phyloP scores from a whole-genome alignment of 2,113 vertebrate species.

The Calcarius ornatus region DNA sequence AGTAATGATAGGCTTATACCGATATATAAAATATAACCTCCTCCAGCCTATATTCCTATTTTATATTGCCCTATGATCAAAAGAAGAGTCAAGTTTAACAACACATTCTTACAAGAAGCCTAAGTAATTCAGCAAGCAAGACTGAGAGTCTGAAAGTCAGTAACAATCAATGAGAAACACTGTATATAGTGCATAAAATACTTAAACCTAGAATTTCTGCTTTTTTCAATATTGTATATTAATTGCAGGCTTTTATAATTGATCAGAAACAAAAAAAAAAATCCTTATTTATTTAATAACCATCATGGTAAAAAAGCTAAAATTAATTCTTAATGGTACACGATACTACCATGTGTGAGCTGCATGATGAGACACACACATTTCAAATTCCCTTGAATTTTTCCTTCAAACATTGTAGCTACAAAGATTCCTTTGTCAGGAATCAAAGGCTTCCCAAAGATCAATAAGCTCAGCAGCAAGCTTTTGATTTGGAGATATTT shows the following conservation, averaged over 20 bases:
- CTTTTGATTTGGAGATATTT: slow-evolving; percentile 40
- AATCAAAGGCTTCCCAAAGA: slow-evolving; percentile 37
- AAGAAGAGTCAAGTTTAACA: background rate
- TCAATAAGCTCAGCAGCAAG: background rate
- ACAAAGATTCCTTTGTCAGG: background rate
- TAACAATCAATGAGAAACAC: background rate
- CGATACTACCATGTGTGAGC: background rate
- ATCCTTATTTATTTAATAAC: background rate
- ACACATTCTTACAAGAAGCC: background rate
- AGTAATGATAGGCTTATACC: accelerated
- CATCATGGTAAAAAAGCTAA: background rate
- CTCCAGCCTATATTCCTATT: background rate
- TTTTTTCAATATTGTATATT: background rate
- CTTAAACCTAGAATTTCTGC: background rate
- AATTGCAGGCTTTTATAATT: background rate
- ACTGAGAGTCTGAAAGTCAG: background rate
- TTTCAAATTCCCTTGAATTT: background rate
- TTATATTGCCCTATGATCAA: background rate
- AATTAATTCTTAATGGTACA: background rate
- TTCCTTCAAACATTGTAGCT: background rate
- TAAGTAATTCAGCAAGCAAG: background rate
- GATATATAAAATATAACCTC: background rate
- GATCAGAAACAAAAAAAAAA: background rate
- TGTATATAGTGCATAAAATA: background rate
- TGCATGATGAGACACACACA: background rate